phyloP scores from a whole-genome alignment of 2,888 invertebrate genomes.

The Nomada flava region DNA sequence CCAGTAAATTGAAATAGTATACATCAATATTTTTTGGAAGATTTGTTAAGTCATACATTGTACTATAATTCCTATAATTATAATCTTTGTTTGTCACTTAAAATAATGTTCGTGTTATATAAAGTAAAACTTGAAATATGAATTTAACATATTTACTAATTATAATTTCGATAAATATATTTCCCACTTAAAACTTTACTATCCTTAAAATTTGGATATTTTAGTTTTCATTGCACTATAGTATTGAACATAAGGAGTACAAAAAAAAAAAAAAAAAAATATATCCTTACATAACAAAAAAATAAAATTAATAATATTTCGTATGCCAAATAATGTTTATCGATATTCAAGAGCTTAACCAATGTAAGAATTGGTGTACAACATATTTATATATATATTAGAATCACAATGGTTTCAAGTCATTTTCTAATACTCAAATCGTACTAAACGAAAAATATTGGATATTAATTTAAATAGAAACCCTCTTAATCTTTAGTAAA shows the following conservation, averaged over 20 bases:
- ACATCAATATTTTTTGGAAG: slow-evolving; percentile 25
- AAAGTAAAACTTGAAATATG: slow-evolving; percentile 1
- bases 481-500: slow-evolving; percentile 35
- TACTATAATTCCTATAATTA: slow-evolving; percentile 29
- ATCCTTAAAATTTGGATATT: not conserved
- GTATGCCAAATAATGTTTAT: slow-evolving; percentile 12
- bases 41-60: slow-evolving; percentile 23
- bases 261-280: too few species aligned
- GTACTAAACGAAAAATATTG: slow-evolving; percentile 45
- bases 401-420: slow-evolving; percentile 4
- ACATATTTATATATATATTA: slow-evolving; percentile 8
- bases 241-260: slow-evolving; percentile 10
- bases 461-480: slow-evolving; percentile 41
- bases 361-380: slow-evolving; percentile 3
- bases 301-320: not conserved
- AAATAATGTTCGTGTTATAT: not conserved
- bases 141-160: not conserved
- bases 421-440: slow-evolving; percentile 30
- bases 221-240: slow-evolving; percentile 6
- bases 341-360: slow-evolving; percentile 10
- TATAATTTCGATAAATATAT: slow-evolving; percentile 9
- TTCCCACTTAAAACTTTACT: not conserved
- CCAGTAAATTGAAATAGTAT: slow-evolving; percentile 26
- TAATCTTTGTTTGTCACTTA: slow-evolving; percentile 7
- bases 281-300: not conserved